Percentiles rank a stretch among this genome's conserved stretches.
Conservation (phyloP, 2,888 invertebrate genomes). For the Ochlodes sylvanus region DNA sequence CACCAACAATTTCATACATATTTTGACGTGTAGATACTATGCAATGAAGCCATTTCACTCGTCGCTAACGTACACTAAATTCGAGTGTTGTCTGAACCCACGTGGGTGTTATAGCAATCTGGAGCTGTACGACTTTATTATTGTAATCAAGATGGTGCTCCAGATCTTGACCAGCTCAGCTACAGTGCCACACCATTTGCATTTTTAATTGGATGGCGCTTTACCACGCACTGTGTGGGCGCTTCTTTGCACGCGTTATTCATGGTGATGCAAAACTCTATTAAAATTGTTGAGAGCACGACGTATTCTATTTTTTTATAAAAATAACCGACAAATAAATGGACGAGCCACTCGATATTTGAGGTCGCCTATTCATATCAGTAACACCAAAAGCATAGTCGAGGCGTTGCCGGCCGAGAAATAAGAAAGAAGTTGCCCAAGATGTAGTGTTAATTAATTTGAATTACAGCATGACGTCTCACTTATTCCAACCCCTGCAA, state of each 20-base stretch:
- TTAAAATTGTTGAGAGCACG: neutral
- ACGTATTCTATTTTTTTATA: neutral
- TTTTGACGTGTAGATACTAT: too few species aligned
- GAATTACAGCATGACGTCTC: too few species aligned
- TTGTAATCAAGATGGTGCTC: conserved; percentile 30
- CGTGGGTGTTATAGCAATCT: conserved; percentile 18
- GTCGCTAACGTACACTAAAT: neutral
- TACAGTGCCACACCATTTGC: conserved; percentile 45
- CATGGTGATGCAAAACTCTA: neutral
- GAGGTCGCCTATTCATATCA: too few species aligned
- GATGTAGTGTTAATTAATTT: too few species aligned
- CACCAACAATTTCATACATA: too few species aligned
- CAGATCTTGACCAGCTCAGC: conserved; percentile 31
- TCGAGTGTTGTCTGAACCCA: neutral
- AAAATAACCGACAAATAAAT: too few species aligned
- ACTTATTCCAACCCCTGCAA: too few species aligned
- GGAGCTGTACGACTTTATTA: conserved; percentile 13
- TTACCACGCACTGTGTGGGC: conserved; percentile 43
- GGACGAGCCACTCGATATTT: too few species aligned
- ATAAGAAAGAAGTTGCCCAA: too few species aligned
- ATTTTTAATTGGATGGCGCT: conserved; percentile 54
- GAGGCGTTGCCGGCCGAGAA: too few species aligned
- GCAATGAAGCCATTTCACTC: neutral
- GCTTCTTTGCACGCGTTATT: conserved; percentile 6
- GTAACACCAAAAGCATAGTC: too few species aligned